Evolutionary conservation across 1,140 invertebrate genomes (phyloP).

Genomic region (Aphaenogaster ashmeadi): DNA sequence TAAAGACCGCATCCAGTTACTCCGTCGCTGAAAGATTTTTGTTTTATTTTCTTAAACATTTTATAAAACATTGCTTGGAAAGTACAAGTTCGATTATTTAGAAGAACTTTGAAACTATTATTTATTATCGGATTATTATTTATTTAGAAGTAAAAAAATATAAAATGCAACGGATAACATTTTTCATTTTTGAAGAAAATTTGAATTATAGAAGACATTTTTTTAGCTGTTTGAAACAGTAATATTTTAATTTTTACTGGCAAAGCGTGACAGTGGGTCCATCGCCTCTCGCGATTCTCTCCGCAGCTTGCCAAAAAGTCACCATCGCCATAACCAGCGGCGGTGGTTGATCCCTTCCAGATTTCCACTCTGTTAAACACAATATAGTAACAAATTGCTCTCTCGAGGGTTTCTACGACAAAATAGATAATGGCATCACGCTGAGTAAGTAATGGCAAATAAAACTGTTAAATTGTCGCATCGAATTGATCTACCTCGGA

Average conservation of each 20-base stretch:
- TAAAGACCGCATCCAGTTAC: slow-evolving; percentile 76
- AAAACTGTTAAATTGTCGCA: background rate
- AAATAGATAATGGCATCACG: background rate
- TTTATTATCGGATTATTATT: background rate
- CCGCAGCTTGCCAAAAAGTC: slow-evolving; percentile 73
- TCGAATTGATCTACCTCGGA: slow-evolving; percentile 63
- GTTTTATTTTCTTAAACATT: background rate
- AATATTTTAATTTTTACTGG: slow-evolving; percentile 72
- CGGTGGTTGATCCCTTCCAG: slow-evolving; percentile 65
- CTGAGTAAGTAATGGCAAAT: background rate
- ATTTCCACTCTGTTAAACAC: slow-evolving; percentile 71
- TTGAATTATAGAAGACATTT: background rate
- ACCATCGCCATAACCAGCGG: slow-evolving; percentile 68
- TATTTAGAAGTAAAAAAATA: background rate
- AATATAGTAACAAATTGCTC: slow-evolving; percentile 72
- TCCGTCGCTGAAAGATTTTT: slow-evolving; percentile 68
- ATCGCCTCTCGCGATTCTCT: slow-evolving; percentile 70
- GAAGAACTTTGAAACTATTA: background rate
- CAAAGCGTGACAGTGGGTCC: slow-evolving; percentile 72
- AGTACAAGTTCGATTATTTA: background rate
- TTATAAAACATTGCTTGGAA: background rate
- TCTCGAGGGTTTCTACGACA: slow-evolving; percentile 59
- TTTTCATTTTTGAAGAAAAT: background rate
- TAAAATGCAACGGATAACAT: background rate
- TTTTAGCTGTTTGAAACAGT: background rate